Conservation (phyloP, 2,113 vertebrate species). For the Picathartes gymnocephalus region DNA sequence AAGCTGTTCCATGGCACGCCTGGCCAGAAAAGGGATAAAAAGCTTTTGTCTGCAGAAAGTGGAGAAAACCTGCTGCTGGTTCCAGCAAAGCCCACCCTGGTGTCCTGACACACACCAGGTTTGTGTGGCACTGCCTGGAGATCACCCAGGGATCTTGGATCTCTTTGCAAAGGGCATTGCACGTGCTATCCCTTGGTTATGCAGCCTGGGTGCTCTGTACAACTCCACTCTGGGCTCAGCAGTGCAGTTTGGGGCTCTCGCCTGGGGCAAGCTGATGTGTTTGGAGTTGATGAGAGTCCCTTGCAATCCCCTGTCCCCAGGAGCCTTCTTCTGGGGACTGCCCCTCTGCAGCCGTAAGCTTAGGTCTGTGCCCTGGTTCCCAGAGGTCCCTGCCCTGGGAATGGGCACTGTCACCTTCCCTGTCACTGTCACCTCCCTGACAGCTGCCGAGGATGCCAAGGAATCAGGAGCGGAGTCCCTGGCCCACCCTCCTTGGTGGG, state of each 20-base stretch:
- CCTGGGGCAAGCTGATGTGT: not conserved
- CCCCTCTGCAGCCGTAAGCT: not conserved
- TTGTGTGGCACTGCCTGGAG: no score
- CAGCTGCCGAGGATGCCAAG: not conserved
- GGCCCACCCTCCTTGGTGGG: not conserved
- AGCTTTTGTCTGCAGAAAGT: not conserved
- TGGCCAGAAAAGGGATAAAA: not conserved
- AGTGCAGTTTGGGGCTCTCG: not conserved
- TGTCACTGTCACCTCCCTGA: not conserved
- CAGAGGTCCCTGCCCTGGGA: no score
- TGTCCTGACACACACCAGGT: fast-evolving
- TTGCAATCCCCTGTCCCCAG: not conserved
- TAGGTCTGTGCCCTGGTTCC: not conserved
- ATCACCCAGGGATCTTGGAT: fast-evolving
- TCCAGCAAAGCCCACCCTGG: fast-evolving
- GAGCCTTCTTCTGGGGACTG: not conserved
- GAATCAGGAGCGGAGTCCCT: not conserved
- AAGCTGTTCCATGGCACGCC: not conserved
- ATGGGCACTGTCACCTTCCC: not conserved
- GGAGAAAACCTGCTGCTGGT: not conserved
- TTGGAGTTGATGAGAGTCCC: no score
- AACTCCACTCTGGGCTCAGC: not conserved
- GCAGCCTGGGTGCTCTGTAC: fast-evolving
- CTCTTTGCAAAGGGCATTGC: not conserved
- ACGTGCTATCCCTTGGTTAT: not conserved